Conservation (phyloP, 2,113 vertebrate species). For the Megaleporinus macrocephalus region DNA sequence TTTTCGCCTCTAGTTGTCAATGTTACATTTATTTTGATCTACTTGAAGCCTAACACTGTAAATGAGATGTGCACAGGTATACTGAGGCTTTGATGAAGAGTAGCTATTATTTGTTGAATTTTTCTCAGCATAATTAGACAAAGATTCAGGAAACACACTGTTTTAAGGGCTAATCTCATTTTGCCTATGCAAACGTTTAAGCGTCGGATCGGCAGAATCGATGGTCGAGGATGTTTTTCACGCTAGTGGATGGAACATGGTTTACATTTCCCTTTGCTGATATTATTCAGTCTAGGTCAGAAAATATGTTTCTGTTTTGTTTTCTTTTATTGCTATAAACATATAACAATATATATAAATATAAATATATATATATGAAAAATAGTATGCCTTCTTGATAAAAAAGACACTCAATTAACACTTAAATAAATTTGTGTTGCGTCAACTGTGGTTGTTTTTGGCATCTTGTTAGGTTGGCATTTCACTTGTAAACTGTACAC, state of each 20-base stretch:
- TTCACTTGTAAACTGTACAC: conserved; percentile 53
- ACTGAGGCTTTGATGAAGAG: conserved; percentile 69
- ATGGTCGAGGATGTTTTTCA: conserved; percentile 65
- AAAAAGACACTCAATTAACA: conserved; percentile 74
- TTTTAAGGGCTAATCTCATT: conserved; percentile 86
- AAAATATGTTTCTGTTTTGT: conserved; percentile 78
- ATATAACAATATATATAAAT: no score
- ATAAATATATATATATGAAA: conserved; percentile 72
- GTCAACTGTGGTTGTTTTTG: conserved; percentile 75
- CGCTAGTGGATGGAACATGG: conserved; percentile 75
- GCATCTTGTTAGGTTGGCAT: conserved; percentile 61
- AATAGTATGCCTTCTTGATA: conserved; percentile 78
- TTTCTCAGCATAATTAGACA: conserved; percentile 78
- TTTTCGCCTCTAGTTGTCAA: conserved; percentile 76
- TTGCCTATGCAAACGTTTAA: conserved; percentile 86
- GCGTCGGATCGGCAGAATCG: conserved; percentile 72
- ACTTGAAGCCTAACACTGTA: conserved; percentile 88
- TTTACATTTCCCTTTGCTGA: conserved; percentile 83
- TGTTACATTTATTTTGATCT: conserved; percentile 78
- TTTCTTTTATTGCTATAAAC: conserved; percentile 69
- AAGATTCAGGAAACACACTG: conserved; percentile 84
- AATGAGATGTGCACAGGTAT: conserved; percentile 79
- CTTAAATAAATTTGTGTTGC: conserved; percentile 77
- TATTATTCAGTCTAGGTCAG: conserved; percentile 77
- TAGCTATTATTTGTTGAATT: conserved; percentile 70